Conservation (phyloP, 2,888 invertebrate species). For the Aphodius sticticus region DNA sequence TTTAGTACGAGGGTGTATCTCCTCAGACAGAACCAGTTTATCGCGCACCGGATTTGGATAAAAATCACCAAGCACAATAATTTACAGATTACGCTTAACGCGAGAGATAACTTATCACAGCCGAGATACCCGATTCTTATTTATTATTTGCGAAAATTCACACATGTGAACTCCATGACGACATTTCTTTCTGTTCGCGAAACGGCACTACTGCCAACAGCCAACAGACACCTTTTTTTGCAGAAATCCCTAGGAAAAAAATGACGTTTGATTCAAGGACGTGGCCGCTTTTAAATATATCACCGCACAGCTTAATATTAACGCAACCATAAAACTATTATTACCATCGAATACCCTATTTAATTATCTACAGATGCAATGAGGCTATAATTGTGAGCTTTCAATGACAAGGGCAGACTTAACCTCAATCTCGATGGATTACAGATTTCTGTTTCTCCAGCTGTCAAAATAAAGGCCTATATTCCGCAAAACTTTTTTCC, state of each 20-base stretch:
- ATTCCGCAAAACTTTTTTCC: not conserved
- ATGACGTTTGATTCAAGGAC: conserved; percentile 20
- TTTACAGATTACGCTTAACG: conserved; percentile 45
- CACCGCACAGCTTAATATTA: not conserved
- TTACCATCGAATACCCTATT: not conserved
- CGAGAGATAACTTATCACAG: conserved; percentile 48
- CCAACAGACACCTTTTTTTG: conserved; percentile 21
- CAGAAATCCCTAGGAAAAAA: conserved; percentile 34
- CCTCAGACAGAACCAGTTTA: conserved; percentile 34
- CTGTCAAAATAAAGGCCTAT: not conserved
- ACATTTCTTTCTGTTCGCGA: conserved; percentile 54
- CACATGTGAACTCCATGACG: conserved; percentile 60
- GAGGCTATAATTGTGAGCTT: not conserved
- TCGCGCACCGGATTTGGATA: conserved; percentile 22
- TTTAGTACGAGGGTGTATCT: conserved; percentile 32
- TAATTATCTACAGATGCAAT: not conserved
- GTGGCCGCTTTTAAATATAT: not conserved
- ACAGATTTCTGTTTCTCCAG: not conserved
- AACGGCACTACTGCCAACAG: conserved; percentile 40
- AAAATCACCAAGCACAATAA: conserved; percentile 46
- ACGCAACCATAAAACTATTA: not conserved
- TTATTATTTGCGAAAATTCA: conserved; percentile 57
- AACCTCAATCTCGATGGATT: not conserved
- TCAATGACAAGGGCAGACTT: not conserved
- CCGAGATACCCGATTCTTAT: conserved; percentile 45